Conservation (phyloP, 1,140 invertebrate genomes). For the Megalopta genalis region DNA sequence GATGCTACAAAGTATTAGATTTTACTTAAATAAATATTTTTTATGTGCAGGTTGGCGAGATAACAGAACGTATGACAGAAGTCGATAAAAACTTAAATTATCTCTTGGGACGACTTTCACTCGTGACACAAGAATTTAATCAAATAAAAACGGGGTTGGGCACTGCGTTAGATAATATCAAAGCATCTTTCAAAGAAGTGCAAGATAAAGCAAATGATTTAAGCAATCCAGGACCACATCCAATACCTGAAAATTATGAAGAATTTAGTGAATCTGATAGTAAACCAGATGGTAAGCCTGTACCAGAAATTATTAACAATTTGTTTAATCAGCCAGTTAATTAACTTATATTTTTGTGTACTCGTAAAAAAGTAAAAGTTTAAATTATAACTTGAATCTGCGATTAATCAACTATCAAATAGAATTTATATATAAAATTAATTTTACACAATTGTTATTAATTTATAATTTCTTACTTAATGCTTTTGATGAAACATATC, state of each 20-base stretch:
- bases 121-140: constrained; percentile 93
- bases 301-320: constrained; percentile 33
- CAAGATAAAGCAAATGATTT: constrained; percentile 81
- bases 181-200: constrained; percentile 84
- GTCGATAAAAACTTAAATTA: constrained; percentile 93
- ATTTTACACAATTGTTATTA: not conserved
- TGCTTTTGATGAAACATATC: not conserved
- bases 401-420: not conserved
- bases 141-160: constrained; percentile 89
- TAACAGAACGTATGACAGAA: constrained; percentile 89
- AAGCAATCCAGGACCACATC: constrained; percentile 73
- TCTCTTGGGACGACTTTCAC: constrained; percentile 87
- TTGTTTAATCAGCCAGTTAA: constrained; percentile 35
- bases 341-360: not conserved
- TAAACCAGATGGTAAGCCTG: constrained; percentile 50
- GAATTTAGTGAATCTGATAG: constrained; percentile 65
- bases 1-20: constrained; percentile 11
- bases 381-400: not conserved
- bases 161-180: constrained; percentile 86
- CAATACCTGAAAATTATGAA: constrained; percentile 73
- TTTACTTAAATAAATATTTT: not conserved
- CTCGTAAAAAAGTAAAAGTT: not conserved
- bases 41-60: constrained; percentile 83
- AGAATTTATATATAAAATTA: not conserved
- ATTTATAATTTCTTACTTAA: constrained; percentile 12